Conservation (phyloP, 1,140 invertebrate genomes). For the Drosophila funebris region DNA sequence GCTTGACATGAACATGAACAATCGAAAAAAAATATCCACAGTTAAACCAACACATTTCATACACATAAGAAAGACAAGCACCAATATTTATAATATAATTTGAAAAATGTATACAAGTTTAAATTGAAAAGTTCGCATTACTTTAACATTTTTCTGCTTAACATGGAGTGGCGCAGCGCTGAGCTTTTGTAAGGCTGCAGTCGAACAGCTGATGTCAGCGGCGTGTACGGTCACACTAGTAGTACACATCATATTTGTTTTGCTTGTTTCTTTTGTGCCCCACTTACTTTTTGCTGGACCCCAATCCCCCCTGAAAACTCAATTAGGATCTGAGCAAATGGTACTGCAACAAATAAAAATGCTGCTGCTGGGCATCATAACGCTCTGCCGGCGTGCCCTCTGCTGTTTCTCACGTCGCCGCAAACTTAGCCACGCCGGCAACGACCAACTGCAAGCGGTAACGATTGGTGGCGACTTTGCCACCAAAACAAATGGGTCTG, state of each 20-base stretch:
- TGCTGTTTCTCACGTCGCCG: conserved; percentile 81
- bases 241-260: conserved; percentile 47
- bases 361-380: conserved; percentile 69
- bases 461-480: conserved; percentile 58
- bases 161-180: neutral
- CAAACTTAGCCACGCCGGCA: conserved; percentile 59
- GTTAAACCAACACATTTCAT: neutral
- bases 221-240: conserved; percentile 26
- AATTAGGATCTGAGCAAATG: conserved; percentile 30
- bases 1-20: no score
- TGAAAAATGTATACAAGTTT: no score
- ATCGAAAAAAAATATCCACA: neutral
- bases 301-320: neutral
- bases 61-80: no score
- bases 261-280: conserved; percentile 46
- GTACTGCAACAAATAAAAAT: conserved; percentile 79
- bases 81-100: no score
- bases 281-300: conserved; percentile 26
- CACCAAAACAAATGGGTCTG: neutral
- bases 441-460: conserved; percentile 60
- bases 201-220: conserved; percentile 21
- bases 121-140: no score
- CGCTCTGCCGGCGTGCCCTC: conserved; percentile 71
- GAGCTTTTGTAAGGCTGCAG: conserved; percentile 1
- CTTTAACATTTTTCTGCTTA: neutral